Base-by-base conservation (phyloP, 2,797 vertebrate genomes). In the Nyctalus aviator region DNA sequence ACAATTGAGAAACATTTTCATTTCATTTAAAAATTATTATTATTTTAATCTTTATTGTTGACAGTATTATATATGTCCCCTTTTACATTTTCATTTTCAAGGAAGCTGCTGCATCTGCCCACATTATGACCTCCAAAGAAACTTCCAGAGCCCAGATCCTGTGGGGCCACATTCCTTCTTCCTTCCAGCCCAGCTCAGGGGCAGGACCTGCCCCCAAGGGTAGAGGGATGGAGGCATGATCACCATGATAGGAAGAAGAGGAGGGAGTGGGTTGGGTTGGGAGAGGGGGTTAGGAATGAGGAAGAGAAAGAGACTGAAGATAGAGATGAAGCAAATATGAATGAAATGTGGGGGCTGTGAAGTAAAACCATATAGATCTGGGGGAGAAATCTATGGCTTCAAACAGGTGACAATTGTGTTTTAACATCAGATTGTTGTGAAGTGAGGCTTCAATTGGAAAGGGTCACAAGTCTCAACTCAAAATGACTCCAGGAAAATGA, bases 361-460 rank as follows among this genome's bases (percentile, higher is more conserved):
- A 41, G 30, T 55, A 76, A 91, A 86, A 76, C 62, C 17, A 41
- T 53, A 78, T 17, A 87, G 72, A 44, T 87, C 53, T 35, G 73
- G 77, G 81, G 37, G 1, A 11, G 27, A 81, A 86, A 35, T 59
- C 75, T 48, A 1, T 17, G 66, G 48, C 46, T 95, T 82, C 75
- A 75, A 53, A 95, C 18, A 59, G 84, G 82, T 75, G 88, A 68
- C 27, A 55, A 9, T 35, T 83, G 2, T 84, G 41, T 59, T 82
- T 90, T 88, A 68, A 50, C 59, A 71, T 41, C 21, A 72, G 93
- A 83, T 53, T 84, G 25, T 66, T 83, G 30, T 41, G 64, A 94
- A 69, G 57, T 12, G 6, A 50, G 59, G 59, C 59, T 94, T 95
- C 59, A 72, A 1, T 90, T 55, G 62, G 88, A 93, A 96, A 91